Evolutionary conservation across 1,140 invertebrate genomes (phyloP).

Genomic region (Tetramorium parvispinum): DNA sequence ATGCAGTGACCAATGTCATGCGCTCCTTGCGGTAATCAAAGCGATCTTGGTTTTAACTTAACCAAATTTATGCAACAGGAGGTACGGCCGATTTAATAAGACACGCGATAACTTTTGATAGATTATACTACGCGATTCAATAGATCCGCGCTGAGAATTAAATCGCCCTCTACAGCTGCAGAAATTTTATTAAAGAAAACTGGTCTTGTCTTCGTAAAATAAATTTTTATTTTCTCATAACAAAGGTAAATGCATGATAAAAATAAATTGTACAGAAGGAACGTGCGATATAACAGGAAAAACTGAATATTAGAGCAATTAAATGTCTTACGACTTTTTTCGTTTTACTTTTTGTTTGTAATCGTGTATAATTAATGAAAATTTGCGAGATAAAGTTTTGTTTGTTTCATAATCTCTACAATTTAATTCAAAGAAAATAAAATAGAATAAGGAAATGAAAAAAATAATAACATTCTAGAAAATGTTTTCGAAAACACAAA

Average conservation of each 20-base stretch:
- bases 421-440: background rate
- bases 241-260: background rate
- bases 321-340: conserved; percentile 1
- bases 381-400: background rate
- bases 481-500: background rate
- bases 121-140: background rate
- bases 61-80: conserved; percentile 11
- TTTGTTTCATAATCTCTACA: background rate
- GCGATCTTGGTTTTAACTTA: conserved; percentile 7
- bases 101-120: conserved; percentile 1
- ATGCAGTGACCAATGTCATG: background rate
- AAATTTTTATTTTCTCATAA: background rate
- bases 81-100: conserved; percentile 4
- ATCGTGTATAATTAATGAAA: conserved; percentile 6
- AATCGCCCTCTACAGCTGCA: background rate
- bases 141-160: background rate
- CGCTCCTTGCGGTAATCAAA: background rate
- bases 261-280: background rate
- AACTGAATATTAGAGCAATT: background rate
- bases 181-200: background rate
- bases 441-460: too few relatives aligned
- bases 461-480: background rate
- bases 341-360: background rate
- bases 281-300: background rate
- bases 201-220: background rate